Conservation (phyloP, 1,140 invertebrate species). For the Probaryconus sp. region DNA sequence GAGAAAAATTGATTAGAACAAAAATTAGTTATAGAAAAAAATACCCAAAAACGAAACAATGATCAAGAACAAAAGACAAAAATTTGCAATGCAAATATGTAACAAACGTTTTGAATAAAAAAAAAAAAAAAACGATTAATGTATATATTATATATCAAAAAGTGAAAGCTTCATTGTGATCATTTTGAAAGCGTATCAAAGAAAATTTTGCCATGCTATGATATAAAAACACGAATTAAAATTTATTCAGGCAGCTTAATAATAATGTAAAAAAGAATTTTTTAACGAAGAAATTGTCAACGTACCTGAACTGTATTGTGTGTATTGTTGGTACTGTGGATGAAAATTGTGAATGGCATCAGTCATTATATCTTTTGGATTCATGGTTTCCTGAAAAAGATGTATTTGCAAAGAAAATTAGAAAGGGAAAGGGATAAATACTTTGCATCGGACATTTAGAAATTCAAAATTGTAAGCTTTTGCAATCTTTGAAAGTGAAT, state of each 20-base stretch:
- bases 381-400: conserved; percentile 98
- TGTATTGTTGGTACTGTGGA: conserved; percentile 99
- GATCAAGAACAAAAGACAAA: not conserved
- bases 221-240: conserved; percentile 14
- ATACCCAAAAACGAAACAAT: not conserved
- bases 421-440: conserved; percentile 14
- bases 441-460: not conserved
- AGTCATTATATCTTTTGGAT: conserved; percentile 99
- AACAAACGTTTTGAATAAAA: not conserved
- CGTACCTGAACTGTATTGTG: conserved; percentile 96
- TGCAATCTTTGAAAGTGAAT: no score
- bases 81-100: no score
- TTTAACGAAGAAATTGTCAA: conserved; percentile 35
- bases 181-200: conserved; percentile 42
- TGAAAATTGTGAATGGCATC: conserved; percentile 99
- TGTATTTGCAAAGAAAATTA: no score
- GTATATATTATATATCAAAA: conserved; percentile 2
- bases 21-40: no score
- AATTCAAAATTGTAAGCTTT: no score
- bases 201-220: conserved; percentile 36
- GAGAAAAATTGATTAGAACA: no score
- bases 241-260: conserved; percentile 11
- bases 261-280: conserved; percentile 60
- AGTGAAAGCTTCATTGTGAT: conserved; percentile 23
- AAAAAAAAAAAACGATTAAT: not conserved